Percentiles rank a stretch among this genome's conserved stretches.
phyloP scores from a whole-genome alignment of 2,797 vertebrate genomes.

The Coluber constrictor region DNA sequence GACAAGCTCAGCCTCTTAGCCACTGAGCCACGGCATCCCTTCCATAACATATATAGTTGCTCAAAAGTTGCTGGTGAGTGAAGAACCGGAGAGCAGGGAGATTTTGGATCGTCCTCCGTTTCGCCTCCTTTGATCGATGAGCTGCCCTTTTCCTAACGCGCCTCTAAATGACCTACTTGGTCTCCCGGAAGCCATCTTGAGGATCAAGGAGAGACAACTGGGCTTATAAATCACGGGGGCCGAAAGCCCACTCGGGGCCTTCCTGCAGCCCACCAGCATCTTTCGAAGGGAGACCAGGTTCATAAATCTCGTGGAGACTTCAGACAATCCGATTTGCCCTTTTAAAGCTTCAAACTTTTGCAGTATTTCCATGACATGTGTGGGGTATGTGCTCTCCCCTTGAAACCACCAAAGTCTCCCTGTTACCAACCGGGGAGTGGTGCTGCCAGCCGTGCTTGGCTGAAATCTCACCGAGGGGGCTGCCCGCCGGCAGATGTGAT shows the following conservation, averaged over 20 bases:
- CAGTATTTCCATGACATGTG: background rate
- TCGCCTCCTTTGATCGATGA: background rate
- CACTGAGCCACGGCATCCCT: too few relatives aligned
- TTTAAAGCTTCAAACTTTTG: background rate
- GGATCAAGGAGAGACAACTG: background rate
- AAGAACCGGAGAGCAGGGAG: background rate
- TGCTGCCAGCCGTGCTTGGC: background rate
- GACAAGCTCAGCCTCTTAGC: too few relatives aligned
- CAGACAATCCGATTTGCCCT: background rate
- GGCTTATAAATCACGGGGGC: background rate
- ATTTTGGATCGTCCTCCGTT: background rate
- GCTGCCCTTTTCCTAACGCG: background rate
- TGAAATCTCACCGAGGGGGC: background rate
- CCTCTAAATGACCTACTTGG: background rate
- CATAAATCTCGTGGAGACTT: background rate
- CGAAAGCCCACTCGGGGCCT: background rate
- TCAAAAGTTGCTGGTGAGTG: background rate
- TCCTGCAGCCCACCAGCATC: background rate
- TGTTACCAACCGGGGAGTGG: background rate
- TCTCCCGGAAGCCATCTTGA: background rate
- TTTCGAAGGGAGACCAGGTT: background rate
- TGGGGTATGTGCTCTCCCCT: accelerated
- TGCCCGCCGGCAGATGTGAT: background rate
- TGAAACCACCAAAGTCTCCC: background rate
- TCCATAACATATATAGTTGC: background rate